phyloP scores from a whole-genome alignment of 2,888 invertebrate genomes.

The Dendrolimus houi region DNA sequence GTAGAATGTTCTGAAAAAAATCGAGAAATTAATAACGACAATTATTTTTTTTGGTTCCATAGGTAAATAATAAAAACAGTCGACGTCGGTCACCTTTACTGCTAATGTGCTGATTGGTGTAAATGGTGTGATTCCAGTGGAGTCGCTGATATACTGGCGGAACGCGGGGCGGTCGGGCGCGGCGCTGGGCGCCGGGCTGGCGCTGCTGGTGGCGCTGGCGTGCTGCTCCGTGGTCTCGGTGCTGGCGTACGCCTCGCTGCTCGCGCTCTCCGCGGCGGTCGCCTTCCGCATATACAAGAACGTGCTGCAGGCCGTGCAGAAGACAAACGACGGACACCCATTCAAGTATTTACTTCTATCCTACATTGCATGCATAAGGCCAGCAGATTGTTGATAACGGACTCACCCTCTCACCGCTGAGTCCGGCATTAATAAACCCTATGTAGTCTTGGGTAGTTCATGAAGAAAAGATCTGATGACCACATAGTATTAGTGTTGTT shows the following conservation, averaged over 20 bases:
- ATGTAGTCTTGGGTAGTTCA: too few species aligned
- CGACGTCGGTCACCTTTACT: too few species aligned
- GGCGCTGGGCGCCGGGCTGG: constrained; percentile 93
- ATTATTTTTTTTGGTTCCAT: too few species aligned
- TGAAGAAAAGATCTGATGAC: too few species aligned
- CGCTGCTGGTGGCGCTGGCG: constrained; percentile 93
- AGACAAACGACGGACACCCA: constrained; percentile 96
- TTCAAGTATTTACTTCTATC: constrained; percentile 87
- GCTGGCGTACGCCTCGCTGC: constrained; percentile 92
- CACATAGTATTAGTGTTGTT: too few species aligned
- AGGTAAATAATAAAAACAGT: too few species aligned
- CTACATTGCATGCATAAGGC: not conserved
- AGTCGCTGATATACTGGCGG: constrained; percentile 98
- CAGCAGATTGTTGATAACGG: too few species aligned
- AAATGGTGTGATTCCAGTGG: constrained; percentile 80
- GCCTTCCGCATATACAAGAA: constrained; percentile 98
- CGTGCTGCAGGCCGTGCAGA: constrained; percentile 96
- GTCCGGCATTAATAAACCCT: too few species aligned
- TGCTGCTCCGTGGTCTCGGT: constrained; percentile 97
- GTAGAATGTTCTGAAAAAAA: too few species aligned
- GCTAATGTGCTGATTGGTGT: too few species aligned
- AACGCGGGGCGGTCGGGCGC: constrained; percentile 95
- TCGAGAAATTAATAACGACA: too few species aligned
- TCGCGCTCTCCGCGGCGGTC: constrained; percentile 90
- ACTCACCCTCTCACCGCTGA: too few species aligned